These are phyloP conservation scores for Entosphenus tridentatus DNA, from an alignment of 2,113 vertebrate species.

Conservation along the genomic window DNA sequence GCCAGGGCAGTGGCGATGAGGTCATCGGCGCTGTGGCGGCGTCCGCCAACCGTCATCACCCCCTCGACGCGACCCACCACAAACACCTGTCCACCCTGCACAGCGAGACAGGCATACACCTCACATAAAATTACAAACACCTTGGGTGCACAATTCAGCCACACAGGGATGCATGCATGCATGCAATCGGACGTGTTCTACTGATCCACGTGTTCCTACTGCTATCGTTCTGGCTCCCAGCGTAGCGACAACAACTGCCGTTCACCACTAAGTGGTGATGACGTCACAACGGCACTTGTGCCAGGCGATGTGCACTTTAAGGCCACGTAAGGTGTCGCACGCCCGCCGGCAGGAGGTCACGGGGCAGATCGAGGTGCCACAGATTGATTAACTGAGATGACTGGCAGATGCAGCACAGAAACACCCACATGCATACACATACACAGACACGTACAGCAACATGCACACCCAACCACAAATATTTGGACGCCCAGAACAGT, in stretches of 20 bases:
- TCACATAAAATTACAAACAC: too few species aligned
- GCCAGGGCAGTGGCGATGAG: conserved; percentile 81
- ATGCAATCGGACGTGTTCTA: neutral
- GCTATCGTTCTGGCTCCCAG: too few species aligned
- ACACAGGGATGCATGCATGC: conserved; percentile 1
- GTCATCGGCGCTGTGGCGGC: conserved; percentile 78
- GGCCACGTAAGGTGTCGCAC: too few species aligned
- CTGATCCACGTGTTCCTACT: neutral
- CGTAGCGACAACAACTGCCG: too few species aligned
- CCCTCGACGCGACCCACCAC: conserved; percentile 88
- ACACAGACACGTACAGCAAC: neutral
- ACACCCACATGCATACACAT: neutral
- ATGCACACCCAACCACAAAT: rapidly evolving
- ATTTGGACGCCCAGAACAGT: neutral
- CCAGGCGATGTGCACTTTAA: too few species aligned
- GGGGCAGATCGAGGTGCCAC: too few species aligned
- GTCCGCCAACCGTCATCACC: conserved; percentile 52
- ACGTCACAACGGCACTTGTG: too few species aligned
- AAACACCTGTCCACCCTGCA: conserved; percentile 76
- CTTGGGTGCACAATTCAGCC: rapidly evolving
- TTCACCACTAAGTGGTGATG: too few species aligned
- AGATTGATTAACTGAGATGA: too few species aligned
- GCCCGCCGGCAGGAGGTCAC: too few species aligned
- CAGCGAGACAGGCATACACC: neutral
- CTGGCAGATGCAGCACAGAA: neutral